Conservation (phyloP, 2,113 vertebrate species). For the Hemicordylus capensis region DNA sequence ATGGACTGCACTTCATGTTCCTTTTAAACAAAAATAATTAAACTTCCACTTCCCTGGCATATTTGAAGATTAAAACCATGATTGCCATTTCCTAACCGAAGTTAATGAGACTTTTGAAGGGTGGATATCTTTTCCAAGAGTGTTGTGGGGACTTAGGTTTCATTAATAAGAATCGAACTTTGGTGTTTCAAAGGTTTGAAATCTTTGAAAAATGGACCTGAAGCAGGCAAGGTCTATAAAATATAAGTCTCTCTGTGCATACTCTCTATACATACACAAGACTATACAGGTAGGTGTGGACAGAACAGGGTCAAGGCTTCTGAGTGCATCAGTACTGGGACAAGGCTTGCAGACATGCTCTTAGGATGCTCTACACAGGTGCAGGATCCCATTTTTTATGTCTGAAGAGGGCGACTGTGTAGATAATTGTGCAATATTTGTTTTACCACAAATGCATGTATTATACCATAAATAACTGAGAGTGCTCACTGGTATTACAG, state of each 20-base stretch:
- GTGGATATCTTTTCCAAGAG: slow-evolving; percentile 27
- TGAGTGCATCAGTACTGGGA: too few species aligned
- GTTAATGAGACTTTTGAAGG: slow-evolving; percentile 40
- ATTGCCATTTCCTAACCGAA: background rate
- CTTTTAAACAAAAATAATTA: background rate
- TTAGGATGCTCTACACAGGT: too few species aligned
- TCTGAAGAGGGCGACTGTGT: too few species aligned
- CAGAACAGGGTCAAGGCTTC: too few species aligned
- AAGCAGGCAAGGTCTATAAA: background rate
- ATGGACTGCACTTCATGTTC: background rate
- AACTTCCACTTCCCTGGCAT: background rate
- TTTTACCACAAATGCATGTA: too few species aligned
- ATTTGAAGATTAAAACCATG: background rate
- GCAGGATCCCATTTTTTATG: too few species aligned
- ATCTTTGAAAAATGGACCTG: background rate
- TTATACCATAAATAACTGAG: too few species aligned
- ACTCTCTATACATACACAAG: too few species aligned
- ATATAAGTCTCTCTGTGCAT: background rate
- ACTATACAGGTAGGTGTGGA: too few species aligned
- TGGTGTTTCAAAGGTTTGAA: background rate
- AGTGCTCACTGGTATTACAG: too few species aligned
- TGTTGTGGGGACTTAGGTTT: slow-evolving; percentile 4
- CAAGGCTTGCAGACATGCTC: too few species aligned
- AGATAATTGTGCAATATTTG: too few species aligned
- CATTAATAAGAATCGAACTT: slow-evolving; percentile 6